A percentile compares a stretch with the other conserved stretches of the same genome.
These are phyloP conservation scores for Tamandua tetradactyla DNA, from an alignment of 2,797 vertebrate species.

Conservation along the genomic window DNA sequence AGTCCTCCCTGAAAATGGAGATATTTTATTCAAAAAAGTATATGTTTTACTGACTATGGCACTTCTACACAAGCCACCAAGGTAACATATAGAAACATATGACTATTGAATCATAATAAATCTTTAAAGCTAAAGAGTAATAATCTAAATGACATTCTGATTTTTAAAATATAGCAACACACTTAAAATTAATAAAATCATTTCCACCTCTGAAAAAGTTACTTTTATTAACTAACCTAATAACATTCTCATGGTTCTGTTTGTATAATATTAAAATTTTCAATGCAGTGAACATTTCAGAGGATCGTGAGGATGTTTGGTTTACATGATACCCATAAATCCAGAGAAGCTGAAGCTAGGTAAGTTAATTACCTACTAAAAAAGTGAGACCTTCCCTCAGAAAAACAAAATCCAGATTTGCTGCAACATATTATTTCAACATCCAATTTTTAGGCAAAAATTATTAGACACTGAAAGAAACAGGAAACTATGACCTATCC, in stretches of 20 bases:
- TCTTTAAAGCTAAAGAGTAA: neutral
- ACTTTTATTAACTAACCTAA: neutral
- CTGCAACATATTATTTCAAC: neutral
- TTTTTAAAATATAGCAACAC: neutral
- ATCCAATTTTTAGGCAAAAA: neutral
- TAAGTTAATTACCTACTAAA: neutral
- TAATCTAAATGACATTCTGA: neutral
- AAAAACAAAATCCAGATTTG: neutral
- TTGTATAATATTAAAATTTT: neutral
- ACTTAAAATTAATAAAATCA: neutral
- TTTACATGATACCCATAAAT: neutral
- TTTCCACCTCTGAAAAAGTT: neutral
- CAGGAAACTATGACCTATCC: neutral
- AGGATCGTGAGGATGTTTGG: neutral
- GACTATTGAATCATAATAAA: neutral
- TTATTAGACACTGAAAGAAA: conserved; percentile 3
- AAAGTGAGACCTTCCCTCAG: neutral
- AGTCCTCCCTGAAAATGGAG: conserved; percentile 89
- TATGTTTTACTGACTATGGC: neutral
- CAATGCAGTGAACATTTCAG: neutral
- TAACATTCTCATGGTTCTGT: neutral
- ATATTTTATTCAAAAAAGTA: conserved; percentile 58
- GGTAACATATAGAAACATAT: neutral
- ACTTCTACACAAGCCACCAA: neutral
- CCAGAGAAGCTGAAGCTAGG: neutral